Conservation (phyloP, 2,797 vertebrate genomes). For the Sebastes vulpes region DNA sequence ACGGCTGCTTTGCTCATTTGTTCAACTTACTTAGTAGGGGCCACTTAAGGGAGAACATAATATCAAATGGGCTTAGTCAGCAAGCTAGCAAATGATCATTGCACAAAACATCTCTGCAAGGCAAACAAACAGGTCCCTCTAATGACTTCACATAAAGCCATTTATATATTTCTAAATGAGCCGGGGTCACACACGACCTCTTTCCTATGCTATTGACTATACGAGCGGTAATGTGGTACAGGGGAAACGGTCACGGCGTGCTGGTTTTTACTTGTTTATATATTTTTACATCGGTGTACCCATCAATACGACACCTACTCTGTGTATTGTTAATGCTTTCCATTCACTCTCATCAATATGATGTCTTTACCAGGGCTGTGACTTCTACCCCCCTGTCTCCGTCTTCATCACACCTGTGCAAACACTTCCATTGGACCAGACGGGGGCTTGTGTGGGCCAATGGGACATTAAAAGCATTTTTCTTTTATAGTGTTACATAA, state of each 20-base stretch:
- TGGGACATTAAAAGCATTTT: not conserved
- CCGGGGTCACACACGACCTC: slow-evolving; percentile 20
- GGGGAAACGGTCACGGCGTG: slow-evolving; percentile 20
- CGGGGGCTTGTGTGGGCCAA: not conserved
- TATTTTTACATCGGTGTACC: slow-evolving; percentile 2
- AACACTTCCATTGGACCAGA: not conserved
- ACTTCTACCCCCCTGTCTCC: not conserved
- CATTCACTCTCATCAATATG: slow-evolving; percentile 7
- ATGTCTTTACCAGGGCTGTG: not conserved
- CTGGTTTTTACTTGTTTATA: slow-evolving; percentile 29
- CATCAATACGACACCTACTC: slow-evolving; percentile 31
- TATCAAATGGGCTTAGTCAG: slow-evolving; percentile 64
- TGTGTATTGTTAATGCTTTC: slow-evolving; percentile 4
- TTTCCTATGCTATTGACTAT: slow-evolving; percentile 32
- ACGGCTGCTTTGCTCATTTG: slow-evolving; percentile 33
- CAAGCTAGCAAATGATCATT: slow-evolving; percentile 48
- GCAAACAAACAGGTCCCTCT: slow-evolving; percentile 61
- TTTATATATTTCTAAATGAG: slow-evolving; percentile 44
- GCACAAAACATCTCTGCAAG: slow-evolving; percentile 54
- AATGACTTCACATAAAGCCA: slow-evolving; percentile 74
- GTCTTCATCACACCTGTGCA: not conserved
- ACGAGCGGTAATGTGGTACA: slow-evolving; percentile 25
- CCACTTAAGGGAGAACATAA: slow-evolving; percentile 56
- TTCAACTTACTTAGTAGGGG: slow-evolving; percentile 38
- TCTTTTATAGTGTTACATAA: not conserved